Percentiles rank a stretch among this genome's conserved stretches.
Conservation (phyloP, 1,140 invertebrate species). For the Portunus trituberculatus region DNA sequence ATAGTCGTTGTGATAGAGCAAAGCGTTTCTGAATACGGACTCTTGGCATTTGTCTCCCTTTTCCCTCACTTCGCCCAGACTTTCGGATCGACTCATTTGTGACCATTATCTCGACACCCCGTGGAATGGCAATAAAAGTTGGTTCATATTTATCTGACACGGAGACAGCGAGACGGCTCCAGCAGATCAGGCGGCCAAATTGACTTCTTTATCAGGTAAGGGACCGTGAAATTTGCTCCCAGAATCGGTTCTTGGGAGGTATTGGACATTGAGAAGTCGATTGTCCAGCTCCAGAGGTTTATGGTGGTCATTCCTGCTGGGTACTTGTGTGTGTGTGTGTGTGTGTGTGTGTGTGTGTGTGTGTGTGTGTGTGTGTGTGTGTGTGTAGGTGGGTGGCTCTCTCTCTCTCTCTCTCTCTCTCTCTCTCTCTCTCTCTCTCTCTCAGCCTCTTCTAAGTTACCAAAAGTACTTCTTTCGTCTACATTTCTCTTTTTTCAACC, state of each 20-base stretch:
- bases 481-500: no score
- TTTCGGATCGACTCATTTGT: neutral
- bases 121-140: neutral
- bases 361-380: no score
- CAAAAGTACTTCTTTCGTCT: no score
- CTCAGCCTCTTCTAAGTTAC: no score
- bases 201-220: slow-evolving; percentile 1
- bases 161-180: neutral
- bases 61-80: neutral
- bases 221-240: neutral
- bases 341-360: neutral
- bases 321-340: neutral
- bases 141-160: neutral
- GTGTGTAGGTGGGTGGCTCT: no score
- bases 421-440: no score
- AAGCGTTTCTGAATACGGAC: no score
- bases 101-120: neutral
- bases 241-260: neutral
- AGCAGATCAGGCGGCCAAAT: neutral
- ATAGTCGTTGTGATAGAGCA: no score
- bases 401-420: no score
- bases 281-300: neutral
- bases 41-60: neutral
- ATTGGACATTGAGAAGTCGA: neutral
- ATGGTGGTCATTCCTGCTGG: neutral